A percentile compares a stretch with the other conserved stretches of the same genome.
Conservation (phyloP, 1,140 invertebrate genomes). For the Drosophila nasuta region DNA sequence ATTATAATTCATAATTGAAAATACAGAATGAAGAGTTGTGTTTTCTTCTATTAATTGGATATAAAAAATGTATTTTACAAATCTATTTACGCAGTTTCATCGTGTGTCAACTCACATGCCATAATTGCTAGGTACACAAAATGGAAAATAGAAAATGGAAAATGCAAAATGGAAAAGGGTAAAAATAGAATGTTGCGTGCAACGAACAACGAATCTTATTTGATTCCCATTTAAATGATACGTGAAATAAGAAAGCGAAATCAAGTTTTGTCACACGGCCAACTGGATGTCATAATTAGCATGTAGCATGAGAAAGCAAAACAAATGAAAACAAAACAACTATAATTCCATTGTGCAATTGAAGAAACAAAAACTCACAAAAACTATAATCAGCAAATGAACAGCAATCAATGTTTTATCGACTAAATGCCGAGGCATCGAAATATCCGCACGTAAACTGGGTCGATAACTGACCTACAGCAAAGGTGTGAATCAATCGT, state of each 20-base stretch:
- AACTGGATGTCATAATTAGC: neutral
- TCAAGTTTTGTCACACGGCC: neutral
- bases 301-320: constrained; percentile 1
- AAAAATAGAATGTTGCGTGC: neutral
- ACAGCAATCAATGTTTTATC: constrained; percentile 1
- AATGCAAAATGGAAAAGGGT: neutral
- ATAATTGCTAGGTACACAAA: neutral
- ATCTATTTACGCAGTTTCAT: neutral
- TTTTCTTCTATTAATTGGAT: too few species aligned
- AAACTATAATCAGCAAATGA: too few species aligned
- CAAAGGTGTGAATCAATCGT: neutral
- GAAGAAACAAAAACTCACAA: too few species aligned
- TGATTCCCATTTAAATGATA: neutral
- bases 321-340: neutral
- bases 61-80: too few species aligned
- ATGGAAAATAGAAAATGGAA: too few species aligned
- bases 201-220: neutral
- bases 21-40: too few species aligned
- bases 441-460: constrained; percentile 60
- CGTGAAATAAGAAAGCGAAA: neutral
- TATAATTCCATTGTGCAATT: neutral
- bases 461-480: constrained; percentile 80
- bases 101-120: neutral
- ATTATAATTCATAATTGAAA: too few species aligned
- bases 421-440: neutral